These are phyloP conservation scores for Tragulus kanchil DNA, from an alignment of 2,113 vertebrate species.

Conservation along the genomic window DNA sequence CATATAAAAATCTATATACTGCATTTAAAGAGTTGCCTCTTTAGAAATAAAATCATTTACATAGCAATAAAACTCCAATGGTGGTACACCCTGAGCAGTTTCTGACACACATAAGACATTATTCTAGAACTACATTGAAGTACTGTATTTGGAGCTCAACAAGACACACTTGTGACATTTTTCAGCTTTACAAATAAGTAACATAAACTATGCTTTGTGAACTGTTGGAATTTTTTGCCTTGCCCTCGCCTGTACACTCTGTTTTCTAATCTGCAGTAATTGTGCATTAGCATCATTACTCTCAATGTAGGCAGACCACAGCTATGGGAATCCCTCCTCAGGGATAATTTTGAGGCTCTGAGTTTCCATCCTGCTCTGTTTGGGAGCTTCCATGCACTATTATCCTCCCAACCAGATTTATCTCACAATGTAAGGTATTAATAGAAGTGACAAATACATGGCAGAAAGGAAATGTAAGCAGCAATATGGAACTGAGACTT, in stretches of 20 bases:
- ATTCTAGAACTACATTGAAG: background rate
- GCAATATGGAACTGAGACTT: background rate
- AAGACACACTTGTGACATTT: background rate
- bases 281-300: background rate
- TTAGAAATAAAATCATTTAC: background rate
- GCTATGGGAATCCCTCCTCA: too few species aligned
- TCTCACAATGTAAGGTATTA: background rate
- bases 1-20: background rate
- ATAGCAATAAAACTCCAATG: background rate
- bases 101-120: background rate
- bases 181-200: background rate
- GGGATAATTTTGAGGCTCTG: background rate
- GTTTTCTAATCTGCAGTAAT: background rate
- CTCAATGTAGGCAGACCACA: background rate
- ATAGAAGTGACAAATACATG: background rate
- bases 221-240: background rate
- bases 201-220: background rate
- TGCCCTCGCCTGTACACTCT: background rate
- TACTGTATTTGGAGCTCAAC: background rate
- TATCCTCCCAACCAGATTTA: background rate
- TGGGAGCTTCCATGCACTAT: background rate
- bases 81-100: background rate
- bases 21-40: background rate
- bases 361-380: background rate
- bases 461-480: background rate